phyloP scores from a whole-genome alignment of 1,140 invertebrate species.

The Cylas formicarius region DNA sequence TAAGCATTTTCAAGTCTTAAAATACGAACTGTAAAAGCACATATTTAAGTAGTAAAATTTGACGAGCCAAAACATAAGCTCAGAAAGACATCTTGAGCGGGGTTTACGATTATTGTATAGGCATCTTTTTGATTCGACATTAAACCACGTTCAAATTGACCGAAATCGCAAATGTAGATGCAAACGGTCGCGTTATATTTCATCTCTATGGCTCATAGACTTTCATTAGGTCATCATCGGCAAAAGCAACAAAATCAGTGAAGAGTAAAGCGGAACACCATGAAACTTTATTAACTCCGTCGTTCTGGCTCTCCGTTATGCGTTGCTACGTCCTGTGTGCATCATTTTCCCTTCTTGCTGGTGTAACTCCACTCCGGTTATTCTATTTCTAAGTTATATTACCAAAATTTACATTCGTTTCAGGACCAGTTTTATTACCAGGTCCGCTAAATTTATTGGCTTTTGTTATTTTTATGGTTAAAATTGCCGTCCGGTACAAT shows the following conservation, averaged over 20 bases:
- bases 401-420: conserved; percentile 11
- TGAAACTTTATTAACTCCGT: conserved; percentile 23
- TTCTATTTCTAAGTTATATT: conserved; percentile 6
- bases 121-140: conserved; percentile 23
- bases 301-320: conserved; percentile 4
- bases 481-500: too few species aligned
- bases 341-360: not conserved
- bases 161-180: conserved; percentile 20
- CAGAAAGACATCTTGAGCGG: too few species aligned
- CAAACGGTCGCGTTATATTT: conserved; percentile 30
- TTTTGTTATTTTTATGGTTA: too few species aligned
- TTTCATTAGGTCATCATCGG: conserved; percentile 34
- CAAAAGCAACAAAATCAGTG: conserved; percentile 26
- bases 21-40: too few species aligned
- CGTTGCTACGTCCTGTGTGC: not conserved
- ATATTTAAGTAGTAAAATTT: too few species aligned
- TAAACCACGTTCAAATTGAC: conserved; percentile 20
- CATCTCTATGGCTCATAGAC: conserved; percentile 35
- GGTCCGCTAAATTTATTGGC: too few species aligned
- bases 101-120: too few species aligned
- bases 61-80: too few species aligned
- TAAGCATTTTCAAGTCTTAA: too few species aligned
- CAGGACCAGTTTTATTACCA: too few species aligned
- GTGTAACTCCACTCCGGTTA: not conserved
- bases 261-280: conserved; percentile 27